These are phyloP conservation scores for Carcina quercana DNA, from an alignment of 2,888 invertebrate genomes.

Conservation along the genomic window DNA sequence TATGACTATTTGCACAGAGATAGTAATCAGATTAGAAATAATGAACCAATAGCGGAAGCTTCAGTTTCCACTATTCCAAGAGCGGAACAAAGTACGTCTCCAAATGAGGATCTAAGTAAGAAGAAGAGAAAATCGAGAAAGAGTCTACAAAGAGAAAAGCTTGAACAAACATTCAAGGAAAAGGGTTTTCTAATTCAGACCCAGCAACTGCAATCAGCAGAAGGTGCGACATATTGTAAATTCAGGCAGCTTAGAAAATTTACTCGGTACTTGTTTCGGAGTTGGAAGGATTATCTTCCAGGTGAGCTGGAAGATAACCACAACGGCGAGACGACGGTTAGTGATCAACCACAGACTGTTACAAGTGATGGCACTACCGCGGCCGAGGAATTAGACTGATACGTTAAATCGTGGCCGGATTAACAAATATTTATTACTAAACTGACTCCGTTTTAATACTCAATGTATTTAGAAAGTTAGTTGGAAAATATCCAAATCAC, in stretches of 20 bases:
- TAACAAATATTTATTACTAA: no score
- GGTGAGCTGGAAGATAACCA: conserved; percentile 76
- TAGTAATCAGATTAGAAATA: conserved; percentile 68
- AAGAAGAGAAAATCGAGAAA: conserved; percentile 85
- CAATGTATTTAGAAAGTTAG: no score
- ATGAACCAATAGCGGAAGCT: conserved; percentile 24
- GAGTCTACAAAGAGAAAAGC: conserved; percentile 88
- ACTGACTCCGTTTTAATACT: no score
- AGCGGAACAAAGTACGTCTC: conserved; percentile 19
- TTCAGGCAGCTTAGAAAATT: conserved; percentile 93
- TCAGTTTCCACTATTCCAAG: conserved; percentile 29
- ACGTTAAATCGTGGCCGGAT: no score
- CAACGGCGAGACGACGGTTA: conserved; percentile 2
- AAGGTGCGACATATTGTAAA: conserved; percentile 95
- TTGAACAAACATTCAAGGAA: conserved; percentile 94
- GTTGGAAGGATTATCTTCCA: conserved; percentile 95
- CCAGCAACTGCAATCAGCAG: conserved; percentile 93
- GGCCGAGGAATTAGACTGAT: no score
- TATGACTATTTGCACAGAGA: conserved; percentile 87
- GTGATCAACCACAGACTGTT: not conserved
- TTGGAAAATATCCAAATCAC: no score
- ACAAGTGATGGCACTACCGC: not conserved
- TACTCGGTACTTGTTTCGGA: conserved; percentile 91
- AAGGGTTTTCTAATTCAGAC: conserved; percentile 95
- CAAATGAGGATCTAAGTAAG: conserved; percentile 58